Base-by-base conservation (phyloP, 2,797 vertebrate genomes). In the Cyprinodon diabolis region DNA sequence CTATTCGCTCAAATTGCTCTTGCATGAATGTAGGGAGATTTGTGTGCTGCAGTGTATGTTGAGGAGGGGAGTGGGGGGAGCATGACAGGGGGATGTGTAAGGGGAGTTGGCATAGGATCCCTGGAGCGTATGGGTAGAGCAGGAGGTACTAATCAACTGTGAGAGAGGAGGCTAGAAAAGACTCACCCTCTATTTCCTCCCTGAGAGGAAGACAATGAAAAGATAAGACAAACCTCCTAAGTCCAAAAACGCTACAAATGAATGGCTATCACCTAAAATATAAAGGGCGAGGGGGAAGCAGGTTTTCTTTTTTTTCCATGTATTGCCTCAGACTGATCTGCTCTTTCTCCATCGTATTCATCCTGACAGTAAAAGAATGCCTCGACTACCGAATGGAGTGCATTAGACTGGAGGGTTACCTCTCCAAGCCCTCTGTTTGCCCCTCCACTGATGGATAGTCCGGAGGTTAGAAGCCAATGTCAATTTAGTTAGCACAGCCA, bases 81-180 rank as follows among this genome's bases (percentile, higher is more conserved):
- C 84, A 83, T 91, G 89, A 91, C 86, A 89, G 82, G 87, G 86
- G 81, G 74, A 85, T 86, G 86, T 75, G 86, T 93, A 92, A 91
- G 86, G 84, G 81, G 83, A 93, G 83, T 80, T 91, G 90, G 92
- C 89, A 66, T 77, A 68, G 87, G 86, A 78, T 91, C 92, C 87
- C 91, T 78, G 84, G 89, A 92, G 91, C 83, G 72, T 84, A 78
- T 86, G 87, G 89, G 83, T 80, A 86, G 84, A 90, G 86, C 89
- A 87, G 86, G 89, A 91, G 89, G 91, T 90, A 87, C 90, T 93
- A 91, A 93, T 93, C 91, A 91, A 92, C 91, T 91, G 90, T 90
- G 91, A 90, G 90, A 75, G 87, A 91, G 90, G 74, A 56, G 79
- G 80, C 86, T 81, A n/a, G 77, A 82, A 77, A 84, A 87, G 83